A percentile compares a stretch with the other conserved stretches of the same genome.
Evolutionary conservation across 2,888 invertebrate species (phyloP).

Genomic region (Ypsolopha sequella): DNA sequence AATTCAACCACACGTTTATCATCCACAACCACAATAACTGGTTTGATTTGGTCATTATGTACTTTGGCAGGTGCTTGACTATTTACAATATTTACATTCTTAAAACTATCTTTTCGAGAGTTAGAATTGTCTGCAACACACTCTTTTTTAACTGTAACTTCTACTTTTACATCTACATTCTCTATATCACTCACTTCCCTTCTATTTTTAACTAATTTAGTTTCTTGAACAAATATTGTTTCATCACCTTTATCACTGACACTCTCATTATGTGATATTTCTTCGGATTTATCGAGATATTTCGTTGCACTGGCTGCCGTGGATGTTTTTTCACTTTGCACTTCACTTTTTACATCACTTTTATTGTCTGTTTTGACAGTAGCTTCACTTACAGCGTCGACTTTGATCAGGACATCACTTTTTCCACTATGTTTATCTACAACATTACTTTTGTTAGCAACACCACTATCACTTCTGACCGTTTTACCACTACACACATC

Average conservation of each 20-base stretch:
- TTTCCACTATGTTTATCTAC: neutral
- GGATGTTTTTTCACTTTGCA: slow-evolving; percentile 10
- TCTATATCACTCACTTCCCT: slow-evolving; percentile 27
- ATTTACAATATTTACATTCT: slow-evolving; percentile 16
- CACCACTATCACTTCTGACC: neutral
- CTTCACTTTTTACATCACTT: slow-evolving; percentile 1
- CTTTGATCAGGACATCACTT: slow-evolving; percentile 2
- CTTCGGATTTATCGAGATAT: slow-evolving; percentile 26
- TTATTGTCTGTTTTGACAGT: neutral
- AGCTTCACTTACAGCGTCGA: neutral
- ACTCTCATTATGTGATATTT: slow-evolving; percentile 30
- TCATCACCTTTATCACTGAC: slow-evolving; percentile 20
- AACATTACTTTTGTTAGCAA: neutral
- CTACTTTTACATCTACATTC: slow-evolving; percentile 28
- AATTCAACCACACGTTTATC: neutral
- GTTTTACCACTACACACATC: neutral
- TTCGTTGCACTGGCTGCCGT: slow-evolving; percentile 1
- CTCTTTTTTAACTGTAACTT: slow-evolving; percentile 31
- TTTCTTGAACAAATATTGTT: slow-evolving; percentile 29
- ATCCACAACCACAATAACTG: slow-evolving; percentile 13
- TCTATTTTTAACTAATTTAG: slow-evolving; percentile 32
- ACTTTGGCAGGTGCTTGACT: slow-evolving; percentile 22
- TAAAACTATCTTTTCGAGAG: neutral
- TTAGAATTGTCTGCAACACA: slow-evolving; percentile 11
- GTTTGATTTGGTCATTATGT: slow-evolving; percentile 26